Evolutionary conservation across 2,888 invertebrate species (phyloP), one percentile per base, ranked within the genome.

Genomic region (Ennomos fuscantarius): DNA sequence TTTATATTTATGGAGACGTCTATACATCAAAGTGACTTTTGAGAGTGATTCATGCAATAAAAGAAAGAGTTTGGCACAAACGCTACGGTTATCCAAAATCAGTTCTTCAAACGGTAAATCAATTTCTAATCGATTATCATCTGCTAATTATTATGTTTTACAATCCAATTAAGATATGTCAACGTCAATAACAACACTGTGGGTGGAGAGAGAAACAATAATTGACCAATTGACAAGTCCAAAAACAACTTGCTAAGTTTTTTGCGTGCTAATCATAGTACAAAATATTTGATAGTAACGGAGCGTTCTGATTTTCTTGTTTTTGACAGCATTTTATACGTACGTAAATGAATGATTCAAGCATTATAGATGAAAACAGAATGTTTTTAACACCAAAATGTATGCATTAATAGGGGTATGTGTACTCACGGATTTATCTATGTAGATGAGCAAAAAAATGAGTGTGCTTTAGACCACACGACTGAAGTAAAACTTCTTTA

Each of bases 151-250:
- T 73, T 69, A 77, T 82, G 78, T 83, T 81, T 79, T 71, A 82
- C 80, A 79, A 84, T 79, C 81, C 79, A 88, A 84, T 87, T 86
- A 87, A 66, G 68, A 79, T 72, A 70, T 81, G 84, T 82, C 79
- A 81, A 72, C 73, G 84, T 81, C 80, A 81, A 80, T 78, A 69
- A 78, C 78, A 80, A 84, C 76, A 75, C 45, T 54, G 75, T 77
- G 79, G 77, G 76, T 65, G 57, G 75, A 69, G 33, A 41, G 69
- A 69, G 66, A 73, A 73, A 67, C 63, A 53, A 48, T 65, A 61
- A 55, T 61, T 63, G 68, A 66, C 53, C 64, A 72, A 64, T 62
- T 70, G 70, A 68, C 68, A 68, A 63, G 65, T 62, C 72, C 63
- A 70, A 71, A 68, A 60, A 70, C 76, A 58, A 68, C 75, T 68